Conservation (phyloP, 2,888 invertebrate genomes). For the Vannuccia rotundouncinata region DNA sequence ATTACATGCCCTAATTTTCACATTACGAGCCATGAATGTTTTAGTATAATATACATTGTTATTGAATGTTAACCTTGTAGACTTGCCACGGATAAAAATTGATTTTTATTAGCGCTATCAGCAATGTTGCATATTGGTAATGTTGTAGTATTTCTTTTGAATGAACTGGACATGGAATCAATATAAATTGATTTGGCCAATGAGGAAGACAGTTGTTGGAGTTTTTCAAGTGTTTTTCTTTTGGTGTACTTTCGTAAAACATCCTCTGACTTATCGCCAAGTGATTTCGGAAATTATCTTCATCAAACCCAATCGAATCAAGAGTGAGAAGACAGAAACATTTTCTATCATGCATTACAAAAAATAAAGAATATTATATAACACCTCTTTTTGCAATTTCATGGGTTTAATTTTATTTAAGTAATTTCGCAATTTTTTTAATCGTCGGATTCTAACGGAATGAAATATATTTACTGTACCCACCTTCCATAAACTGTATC, state of each 20-base stretch:
- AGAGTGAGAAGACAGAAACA: not conserved
- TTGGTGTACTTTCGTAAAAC: not conserved
- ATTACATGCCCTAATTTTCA: no score
- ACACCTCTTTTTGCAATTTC: constrained; percentile 5
- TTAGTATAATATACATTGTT: not conserved
- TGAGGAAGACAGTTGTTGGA: not conserved
- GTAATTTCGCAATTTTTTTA: constrained; percentile 14
- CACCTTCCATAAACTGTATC: not conserved
- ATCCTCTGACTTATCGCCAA: not conserved
- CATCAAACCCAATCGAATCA: not conserved
- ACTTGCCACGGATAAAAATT: constrained; percentile 11
- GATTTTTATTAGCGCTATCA: constrained; percentile 5
- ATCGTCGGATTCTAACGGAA: constrained; percentile 14
- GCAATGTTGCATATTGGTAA: constrained; percentile 18
- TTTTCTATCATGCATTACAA: not conserved
- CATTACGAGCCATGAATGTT: no score
- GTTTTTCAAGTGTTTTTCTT: not conserved
- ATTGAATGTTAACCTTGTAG: no score
- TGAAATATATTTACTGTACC: constrained; percentile 7
- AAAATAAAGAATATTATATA: constrained; percentile 15
- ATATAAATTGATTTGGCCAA: not conserved
- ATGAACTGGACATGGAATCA: constrained; percentile 6
- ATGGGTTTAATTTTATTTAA: constrained; percentile 2
- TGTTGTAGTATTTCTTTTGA: not conserved
- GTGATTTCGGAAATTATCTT: not conserved